Conservation (phyloP, 2,113 vertebrate genomes). For the Struthidea cinerea region DNA sequence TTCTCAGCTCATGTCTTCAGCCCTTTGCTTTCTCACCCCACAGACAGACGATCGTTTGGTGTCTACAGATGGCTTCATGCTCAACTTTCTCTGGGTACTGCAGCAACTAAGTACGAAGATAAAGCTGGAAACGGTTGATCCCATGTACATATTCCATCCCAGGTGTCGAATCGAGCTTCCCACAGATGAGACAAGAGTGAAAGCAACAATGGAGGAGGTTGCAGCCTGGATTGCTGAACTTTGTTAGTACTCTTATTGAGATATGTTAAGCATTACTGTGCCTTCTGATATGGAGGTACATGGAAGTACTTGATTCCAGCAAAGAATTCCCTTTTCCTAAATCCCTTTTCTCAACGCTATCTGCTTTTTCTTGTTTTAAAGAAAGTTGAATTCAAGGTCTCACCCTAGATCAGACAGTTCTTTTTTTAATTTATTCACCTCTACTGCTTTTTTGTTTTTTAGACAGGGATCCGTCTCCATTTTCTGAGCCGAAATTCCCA, state of each 20-base stretch:
- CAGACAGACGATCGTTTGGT: constrained; percentile 96
- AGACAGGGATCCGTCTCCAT: constrained; percentile 84
- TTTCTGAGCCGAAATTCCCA: constrained; percentile 95
- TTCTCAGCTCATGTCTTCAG: background rate
- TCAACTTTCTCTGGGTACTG: constrained; percentile 97
- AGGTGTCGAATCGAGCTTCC: constrained; percentile 88
- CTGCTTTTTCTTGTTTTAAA: background rate
- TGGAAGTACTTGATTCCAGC: background rate
- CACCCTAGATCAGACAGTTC: background rate
- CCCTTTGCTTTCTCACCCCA: background rate
- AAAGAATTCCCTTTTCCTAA: background rate
- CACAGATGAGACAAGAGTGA: constrained; percentile 89
- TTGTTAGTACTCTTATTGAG: constrained; percentile 72
- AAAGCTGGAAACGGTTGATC: constrained; percentile 96
- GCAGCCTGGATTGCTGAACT: constrained; percentile 86
- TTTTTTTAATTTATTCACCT: background rate
- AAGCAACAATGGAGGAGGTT: constrained; percentile 94
- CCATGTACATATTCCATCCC: constrained; percentile 94
- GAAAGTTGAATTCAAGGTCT: background rate
- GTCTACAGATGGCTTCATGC: constrained; percentile 97
- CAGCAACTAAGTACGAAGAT: constrained; percentile 98
- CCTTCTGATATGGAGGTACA: background rate
- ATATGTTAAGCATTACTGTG: fast-evolving
- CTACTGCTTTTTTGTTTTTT: background rate
- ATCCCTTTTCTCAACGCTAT: background rate